Percentiles rank a stretch among this genome's conserved stretches.
These are phyloP conservation scores for Apeira syringaria DNA, from an alignment of 2,888 invertebrate species.

Conservation along the genomic window DNA sequence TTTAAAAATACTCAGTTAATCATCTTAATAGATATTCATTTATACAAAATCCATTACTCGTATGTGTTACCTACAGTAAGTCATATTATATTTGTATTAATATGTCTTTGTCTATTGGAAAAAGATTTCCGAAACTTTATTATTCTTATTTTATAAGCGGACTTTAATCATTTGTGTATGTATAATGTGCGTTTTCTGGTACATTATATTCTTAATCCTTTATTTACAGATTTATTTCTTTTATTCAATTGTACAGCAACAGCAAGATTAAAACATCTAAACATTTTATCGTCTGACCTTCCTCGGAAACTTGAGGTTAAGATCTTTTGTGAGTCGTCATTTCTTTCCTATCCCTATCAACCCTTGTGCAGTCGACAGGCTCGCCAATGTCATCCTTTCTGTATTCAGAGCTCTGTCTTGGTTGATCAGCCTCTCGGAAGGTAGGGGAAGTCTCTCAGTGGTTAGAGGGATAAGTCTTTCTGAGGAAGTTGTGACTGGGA, in stretches of 20 bases:
- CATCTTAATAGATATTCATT: too few species aligned
- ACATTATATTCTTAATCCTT: too few species aligned
- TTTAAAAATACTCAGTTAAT: too few species aligned
- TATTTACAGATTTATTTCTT: too few species aligned
- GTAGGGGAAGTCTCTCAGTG: conserved; percentile 26
- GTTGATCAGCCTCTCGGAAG: conserved; percentile 21
- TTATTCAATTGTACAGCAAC: not conserved
- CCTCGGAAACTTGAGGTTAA: conserved; percentile 52
- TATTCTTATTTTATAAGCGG: too few species aligned
- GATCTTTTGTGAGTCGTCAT: conserved; percentile 73
- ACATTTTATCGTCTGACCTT: conserved; percentile 58
- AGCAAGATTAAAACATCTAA: not conserved
- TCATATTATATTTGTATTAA: too few species aligned
- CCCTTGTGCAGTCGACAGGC: conserved; percentile 67
- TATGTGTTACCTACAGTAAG: too few species aligned
- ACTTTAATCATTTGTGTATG: not conserved
- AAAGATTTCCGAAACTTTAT: too few species aligned
- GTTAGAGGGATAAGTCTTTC: conserved; percentile 57
- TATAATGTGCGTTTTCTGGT: too few species aligned
- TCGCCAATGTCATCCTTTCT: conserved; percentile 66
- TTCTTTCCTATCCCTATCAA: conserved; percentile 73
- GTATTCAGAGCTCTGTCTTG: conserved; percentile 42
- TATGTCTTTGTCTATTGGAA: too few species aligned
- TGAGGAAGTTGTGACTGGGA: conserved; percentile 29
- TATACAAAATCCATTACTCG: too few species aligned